Percentiles rank a stretch among this genome's conserved stretches.
phyloP scores from a whole-genome alignment of 2,888 invertebrate genomes.

The Suillia variegata region DNA sequence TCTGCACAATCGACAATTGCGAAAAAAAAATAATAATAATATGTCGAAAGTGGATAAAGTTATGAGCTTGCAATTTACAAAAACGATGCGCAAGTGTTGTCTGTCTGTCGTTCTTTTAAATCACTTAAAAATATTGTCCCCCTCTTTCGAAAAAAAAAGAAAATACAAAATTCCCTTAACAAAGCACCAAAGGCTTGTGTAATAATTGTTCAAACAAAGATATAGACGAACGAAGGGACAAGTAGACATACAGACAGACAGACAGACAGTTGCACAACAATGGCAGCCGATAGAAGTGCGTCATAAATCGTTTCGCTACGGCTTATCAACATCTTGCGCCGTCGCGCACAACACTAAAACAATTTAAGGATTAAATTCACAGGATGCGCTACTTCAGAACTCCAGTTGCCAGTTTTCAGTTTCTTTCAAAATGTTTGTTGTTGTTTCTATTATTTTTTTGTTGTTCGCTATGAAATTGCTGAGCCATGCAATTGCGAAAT shows the following conservation, averaged over 20 bases:
- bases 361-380: conserved; percentile 48
- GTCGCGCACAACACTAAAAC: conserved; percentile 37
- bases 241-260: too few species aligned
- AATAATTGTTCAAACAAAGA: not conserved
- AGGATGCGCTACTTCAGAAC: conserved; percentile 1
- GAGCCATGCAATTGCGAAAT: conserved; percentile 32
- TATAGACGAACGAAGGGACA: not conserved
- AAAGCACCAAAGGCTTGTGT: not conserved
- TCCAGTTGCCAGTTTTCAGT: too few species aligned
- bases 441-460: not conserved
- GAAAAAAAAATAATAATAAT: not conserved
- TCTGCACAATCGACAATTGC: not conserved
- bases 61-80: not conserved
- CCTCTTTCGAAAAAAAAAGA: not conserved
- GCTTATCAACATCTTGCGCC: conserved; percentile 45
- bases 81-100: not conserved
- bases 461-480: conserved; percentile 25
- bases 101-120: too few species aligned
- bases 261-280: too few species aligned
- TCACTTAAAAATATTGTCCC: not conserved
- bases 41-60: not conserved
- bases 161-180: too few species aligned
- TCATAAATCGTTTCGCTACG: conserved; percentile 37
- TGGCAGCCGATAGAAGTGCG: not conserved
- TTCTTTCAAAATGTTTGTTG: not conserved